Evolutionary conservation across 1,140 invertebrate species (phyloP).

Genomic region (Zaprionus vittiger): DNA sequence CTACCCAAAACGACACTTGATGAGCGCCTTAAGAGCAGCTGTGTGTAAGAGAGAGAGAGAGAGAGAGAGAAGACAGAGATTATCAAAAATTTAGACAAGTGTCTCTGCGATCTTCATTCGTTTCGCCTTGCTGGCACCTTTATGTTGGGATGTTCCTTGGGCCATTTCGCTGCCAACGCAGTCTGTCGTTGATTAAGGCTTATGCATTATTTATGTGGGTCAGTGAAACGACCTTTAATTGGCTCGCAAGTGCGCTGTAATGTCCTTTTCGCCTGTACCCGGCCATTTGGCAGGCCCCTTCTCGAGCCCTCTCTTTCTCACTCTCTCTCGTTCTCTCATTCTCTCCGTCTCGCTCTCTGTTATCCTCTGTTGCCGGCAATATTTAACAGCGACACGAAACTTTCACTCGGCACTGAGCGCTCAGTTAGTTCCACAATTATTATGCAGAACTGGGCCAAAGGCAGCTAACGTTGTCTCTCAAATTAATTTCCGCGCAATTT

Average conservation of each 20-base stretch:
- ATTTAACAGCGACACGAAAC: constrained; percentile 53
- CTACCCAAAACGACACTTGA: constrained; percentile 13
- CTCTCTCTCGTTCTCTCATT: not conserved
- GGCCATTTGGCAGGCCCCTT: not conserved
- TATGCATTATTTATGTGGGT: constrained; percentile 81
- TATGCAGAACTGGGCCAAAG: constrained; percentile 24
- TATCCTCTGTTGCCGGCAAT: constrained; percentile 40
- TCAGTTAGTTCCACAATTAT: constrained; percentile 19
- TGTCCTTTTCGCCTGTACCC: constrained; percentile 44
- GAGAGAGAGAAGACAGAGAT: constrained; percentile 22
- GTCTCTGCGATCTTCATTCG: constrained; percentile 24
- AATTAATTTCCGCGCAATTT: constrained; percentile 11
- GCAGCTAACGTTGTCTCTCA: constrained; percentile 8
- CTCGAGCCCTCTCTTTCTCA: not conserved
- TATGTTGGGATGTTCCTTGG: constrained; percentile 2
- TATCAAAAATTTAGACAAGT: constrained; percentile 68
- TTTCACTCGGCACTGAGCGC: constrained; percentile 30
- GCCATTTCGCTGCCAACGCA: constrained; percentile 69
- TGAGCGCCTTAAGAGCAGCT: constrained; percentile 39
- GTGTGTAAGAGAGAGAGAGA: constrained; percentile 38
- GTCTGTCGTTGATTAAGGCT: constrained; percentile 78
- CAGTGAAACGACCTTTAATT: constrained; percentile 78
- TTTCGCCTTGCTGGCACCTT: not conserved
- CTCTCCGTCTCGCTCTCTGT: not conserved
- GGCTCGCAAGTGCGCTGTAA: constrained; percentile 67